Evolutionary conservation across 2,113 vertebrate species (phyloP).

Genomic region (Piaya cayana): DNA sequence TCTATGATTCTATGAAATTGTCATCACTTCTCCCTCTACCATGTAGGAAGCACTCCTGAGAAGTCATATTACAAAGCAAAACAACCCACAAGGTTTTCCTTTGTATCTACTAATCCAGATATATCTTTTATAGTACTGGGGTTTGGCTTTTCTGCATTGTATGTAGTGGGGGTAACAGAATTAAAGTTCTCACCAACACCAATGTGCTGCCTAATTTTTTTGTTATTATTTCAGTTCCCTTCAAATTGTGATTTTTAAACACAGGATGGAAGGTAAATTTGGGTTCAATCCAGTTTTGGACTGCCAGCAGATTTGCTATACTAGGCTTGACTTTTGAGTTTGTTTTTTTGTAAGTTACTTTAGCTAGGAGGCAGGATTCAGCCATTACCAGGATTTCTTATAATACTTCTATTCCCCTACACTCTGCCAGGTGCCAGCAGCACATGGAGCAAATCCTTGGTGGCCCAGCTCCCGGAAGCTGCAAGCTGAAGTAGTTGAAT

Average conservation of each 20-base stretch:
- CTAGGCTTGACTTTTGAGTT: neutral
- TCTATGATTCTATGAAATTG: too few species aligned
- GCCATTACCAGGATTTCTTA: conserved; percentile 46
- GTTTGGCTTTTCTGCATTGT: neutral
- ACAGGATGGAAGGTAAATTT: conserved; percentile 58
- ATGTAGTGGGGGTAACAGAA: neutral
- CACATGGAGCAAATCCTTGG: conserved; percentile 43
- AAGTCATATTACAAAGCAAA: neutral
- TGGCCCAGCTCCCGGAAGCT: conserved; percentile 22
- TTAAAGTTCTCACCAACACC: neutral
- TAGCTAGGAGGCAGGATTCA: conserved; percentile 50
- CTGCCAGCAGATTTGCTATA: conserved; percentile 54
- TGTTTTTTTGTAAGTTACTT: conserved; percentile 48
- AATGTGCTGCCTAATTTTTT: neutral
- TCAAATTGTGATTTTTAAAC: conserved; percentile 24
- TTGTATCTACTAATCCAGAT: neutral
- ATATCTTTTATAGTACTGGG: neutral
- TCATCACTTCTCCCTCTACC: neutral
- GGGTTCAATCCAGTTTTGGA: conserved; percentile 40
- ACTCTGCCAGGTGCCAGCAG: conserved; percentile 50
- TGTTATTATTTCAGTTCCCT: neutral
- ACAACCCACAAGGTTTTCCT: neutral
- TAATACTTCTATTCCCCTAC: conserved; percentile 41
- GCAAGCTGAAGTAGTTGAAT: conserved; percentile 35
- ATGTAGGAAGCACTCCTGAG: neutral